Conservation (phyloP, 1,140 invertebrate genomes). For the Stenopsyche tienmushanensis region DNA sequence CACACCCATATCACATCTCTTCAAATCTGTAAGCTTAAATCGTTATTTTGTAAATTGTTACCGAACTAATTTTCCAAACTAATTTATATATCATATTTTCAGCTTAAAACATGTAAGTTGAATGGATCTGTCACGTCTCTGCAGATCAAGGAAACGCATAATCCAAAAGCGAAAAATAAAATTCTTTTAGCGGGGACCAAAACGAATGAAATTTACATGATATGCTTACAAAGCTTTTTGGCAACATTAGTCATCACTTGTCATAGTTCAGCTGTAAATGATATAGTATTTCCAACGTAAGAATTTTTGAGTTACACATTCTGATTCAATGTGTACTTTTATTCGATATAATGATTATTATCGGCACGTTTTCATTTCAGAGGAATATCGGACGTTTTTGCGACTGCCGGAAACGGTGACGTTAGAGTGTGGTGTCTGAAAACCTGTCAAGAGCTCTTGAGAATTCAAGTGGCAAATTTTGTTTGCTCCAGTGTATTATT, state of each 20-base stretch:
- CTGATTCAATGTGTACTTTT: slow-evolving; percentile 1
- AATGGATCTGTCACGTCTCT: slow-evolving; percentile 66
- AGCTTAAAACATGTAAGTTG: slow-evolving; percentile 62
- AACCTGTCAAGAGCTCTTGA: slow-evolving; percentile 74
- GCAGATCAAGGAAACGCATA: slow-evolving; percentile 55
- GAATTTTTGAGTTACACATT: slow-evolving; percentile 40
- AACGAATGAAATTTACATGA: slow-evolving; percentile 79
- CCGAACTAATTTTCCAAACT: no score
- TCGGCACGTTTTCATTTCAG: slow-evolving; percentile 32
- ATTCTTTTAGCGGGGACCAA: slow-evolving; percentile 71
- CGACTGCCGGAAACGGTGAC: slow-evolving; percentile 79
- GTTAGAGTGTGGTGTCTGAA: slow-evolving; percentile 81
- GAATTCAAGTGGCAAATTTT: slow-evolving; percentile 84
- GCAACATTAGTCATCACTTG: slow-evolving; percentile 75
- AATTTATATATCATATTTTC: slow-evolving; percentile 10
- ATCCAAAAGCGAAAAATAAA: slow-evolving; percentile 46
- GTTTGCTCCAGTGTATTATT: slow-evolving; percentile 78
- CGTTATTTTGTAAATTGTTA: no score
- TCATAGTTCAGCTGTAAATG: slow-evolving; percentile 77
- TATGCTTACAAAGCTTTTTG: slow-evolving; percentile 70
- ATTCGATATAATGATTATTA: slow-evolving; percentile 5
- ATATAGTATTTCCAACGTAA: slow-evolving; percentile 82
- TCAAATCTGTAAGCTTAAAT: slow-evolving; percentile 57
- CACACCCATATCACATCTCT: slow-evolving; percentile 57
- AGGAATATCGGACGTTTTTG: slow-evolving; percentile 82